These are phyloP conservation scores for Bombylius discolor DNA, from an alignment of 2,888 invertebrate genomes.

Conservation along the genomic window DNA sequence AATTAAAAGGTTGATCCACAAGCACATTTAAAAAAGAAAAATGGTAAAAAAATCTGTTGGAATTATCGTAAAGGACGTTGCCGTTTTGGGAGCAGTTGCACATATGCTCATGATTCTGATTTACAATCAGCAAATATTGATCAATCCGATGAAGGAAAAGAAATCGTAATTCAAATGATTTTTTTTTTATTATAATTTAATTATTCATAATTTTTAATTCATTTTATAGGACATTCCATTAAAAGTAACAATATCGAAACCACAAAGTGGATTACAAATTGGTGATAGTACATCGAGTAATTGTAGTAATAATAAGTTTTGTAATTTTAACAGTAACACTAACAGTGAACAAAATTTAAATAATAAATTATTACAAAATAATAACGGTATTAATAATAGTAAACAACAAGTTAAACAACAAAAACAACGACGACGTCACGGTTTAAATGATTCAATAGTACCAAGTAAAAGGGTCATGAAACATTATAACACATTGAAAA, in stretches of 20 bases:
- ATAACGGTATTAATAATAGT: not conserved
- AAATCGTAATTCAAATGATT: constrained; percentile 3
- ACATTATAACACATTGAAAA: constrained; percentile 54
- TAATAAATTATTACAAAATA: not conserved
- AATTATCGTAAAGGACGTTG: constrained; percentile 84
- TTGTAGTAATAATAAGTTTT: not conserved
- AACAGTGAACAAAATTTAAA: not conserved
- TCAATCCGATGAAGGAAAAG: constrained; percentile 37
- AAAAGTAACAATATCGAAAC: constrained; percentile 10
- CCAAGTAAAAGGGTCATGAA: constrained; percentile 80
- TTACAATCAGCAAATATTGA: constrained; percentile 46
- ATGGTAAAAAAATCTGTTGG: constrained; percentile 85
- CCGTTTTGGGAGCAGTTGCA: constrained; percentile 82
- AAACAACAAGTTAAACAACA: too few relatives aligned
- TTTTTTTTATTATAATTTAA: not conserved
- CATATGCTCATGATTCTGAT: constrained; percentile 83
- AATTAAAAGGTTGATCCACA: constrained; percentile 44
- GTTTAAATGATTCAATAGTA: constrained; percentile 58
- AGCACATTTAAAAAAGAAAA: constrained; percentile 62
- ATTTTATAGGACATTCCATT: constrained; percentile 11
- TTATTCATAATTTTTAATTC: not conserved
- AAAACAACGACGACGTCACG: constrained; percentile 58
- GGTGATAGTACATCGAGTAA: constrained; percentile 1
- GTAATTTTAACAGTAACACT: not conserved
- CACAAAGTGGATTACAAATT: constrained; percentile 10